Evolutionary conservation across 1,140 invertebrate species (phyloP).

Genomic region (Pinna nobilis): DNA sequence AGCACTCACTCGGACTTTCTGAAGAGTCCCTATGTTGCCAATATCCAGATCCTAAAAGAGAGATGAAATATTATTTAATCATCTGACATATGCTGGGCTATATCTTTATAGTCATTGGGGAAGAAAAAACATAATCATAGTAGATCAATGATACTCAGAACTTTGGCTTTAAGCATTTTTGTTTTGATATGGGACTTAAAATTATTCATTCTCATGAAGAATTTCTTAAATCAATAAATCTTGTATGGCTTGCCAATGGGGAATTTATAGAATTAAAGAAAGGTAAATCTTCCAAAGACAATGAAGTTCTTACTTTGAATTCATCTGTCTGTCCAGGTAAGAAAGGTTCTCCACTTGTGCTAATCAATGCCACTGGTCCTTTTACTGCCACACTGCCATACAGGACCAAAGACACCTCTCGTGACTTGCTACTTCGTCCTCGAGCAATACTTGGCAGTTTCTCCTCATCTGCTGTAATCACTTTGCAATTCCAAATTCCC

Average conservation of each 20-base stretch:
- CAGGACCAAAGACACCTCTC: slow-evolving; percentile 48
- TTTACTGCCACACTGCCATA: slow-evolving; percentile 48
- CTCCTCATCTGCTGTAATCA: slow-evolving; percentile 52
- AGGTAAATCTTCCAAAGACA: too few species aligned
- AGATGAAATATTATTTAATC: not conserved
- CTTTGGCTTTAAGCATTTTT: too few species aligned
- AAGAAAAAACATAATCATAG: too few species aligned
- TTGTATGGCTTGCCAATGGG: too few species aligned
- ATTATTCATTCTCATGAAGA: too few species aligned
- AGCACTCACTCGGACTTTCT: slow-evolving; percentile 56
- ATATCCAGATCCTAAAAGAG: slow-evolving; percentile 51
- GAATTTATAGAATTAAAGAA: not conserved
- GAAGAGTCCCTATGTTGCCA: slow-evolving; percentile 53
- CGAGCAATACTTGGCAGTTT: slow-evolving; percentile 35
- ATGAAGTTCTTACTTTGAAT: slow-evolving; percentile 25
- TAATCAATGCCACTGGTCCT: slow-evolving; percentile 49
- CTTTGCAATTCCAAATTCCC: slow-evolving; percentile 49
- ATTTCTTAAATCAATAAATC: too few species aligned
- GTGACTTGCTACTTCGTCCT: slow-evolving; percentile 32
- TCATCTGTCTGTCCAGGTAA: slow-evolving; percentile 49
- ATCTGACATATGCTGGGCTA: not conserved
- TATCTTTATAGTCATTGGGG: too few species aligned
- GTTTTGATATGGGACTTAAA: too few species aligned
- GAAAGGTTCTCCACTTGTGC: slow-evolving; percentile 33
- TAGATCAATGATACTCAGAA: too few species aligned